Evolutionary conservation across 1,140 invertebrate genomes (phyloP), one percentile per base, ranked within the genome.

Genomic region (Sycophaga agraensis): DNA sequence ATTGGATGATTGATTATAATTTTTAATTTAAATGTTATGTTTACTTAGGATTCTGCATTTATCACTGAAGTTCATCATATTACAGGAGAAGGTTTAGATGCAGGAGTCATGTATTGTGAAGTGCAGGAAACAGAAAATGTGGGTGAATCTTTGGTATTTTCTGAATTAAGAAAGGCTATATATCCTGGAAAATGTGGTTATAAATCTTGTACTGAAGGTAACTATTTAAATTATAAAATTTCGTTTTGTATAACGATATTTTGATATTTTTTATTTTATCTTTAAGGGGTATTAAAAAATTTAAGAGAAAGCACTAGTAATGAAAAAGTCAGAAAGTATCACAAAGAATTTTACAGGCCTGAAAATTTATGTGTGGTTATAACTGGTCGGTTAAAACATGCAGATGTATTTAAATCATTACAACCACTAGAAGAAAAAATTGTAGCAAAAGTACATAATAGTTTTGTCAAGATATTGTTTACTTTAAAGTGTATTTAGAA

Each of bases 31-130:
- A 54, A 17, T 43, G 51, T 49, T 43, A 17, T 51, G 2, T n/a
- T 54, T 39, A 28, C n/a, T 64, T 49, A 90, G 89, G 88, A 94
- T 66, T 82, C 88, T 68, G 91, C 84, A 2, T 97, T 89, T 79
- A 78, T 87, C 11, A 97, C 94, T 14, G 94, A 97, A 82, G 92
- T 97, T 2, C 92, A 97, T 79, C 94, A 97, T 75, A 85, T 97
- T 46, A 93, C 90, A 73, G 89, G 87, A 4, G 86, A 92, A 63
- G 95, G 93, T 3, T 87, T 93, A 68, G 89, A 97, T 84, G 91
- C 88, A 31, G 95, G 95, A 31, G 91, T 96, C 26, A 93, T 96
- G 1, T 97, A 97, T 74, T 93, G 91, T 78, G 94, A 97, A 82
- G 95, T 96, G 91, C 93, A 96, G 74, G 89, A 88, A 19, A 70